Evolutionary conservation across 1,140 invertebrate genomes (phyloP).

Genomic region (Rhopalosiphum maidis): DNA sequence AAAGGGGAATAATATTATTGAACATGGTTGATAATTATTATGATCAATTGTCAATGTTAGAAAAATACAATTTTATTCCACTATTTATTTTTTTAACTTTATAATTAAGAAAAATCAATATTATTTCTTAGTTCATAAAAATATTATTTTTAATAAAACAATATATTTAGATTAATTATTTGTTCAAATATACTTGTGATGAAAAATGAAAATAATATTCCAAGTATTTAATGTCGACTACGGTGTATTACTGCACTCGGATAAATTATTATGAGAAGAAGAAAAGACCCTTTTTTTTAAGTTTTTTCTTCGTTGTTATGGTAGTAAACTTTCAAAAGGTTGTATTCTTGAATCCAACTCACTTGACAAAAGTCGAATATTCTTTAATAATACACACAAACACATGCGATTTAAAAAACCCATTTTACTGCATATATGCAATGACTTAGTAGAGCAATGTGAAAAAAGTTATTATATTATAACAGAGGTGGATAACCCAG

Average conservation of each 20-base stretch:
- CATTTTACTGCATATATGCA: not conserved
- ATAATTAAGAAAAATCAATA: not conserved
- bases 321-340: not conserved
- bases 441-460: not conserved
- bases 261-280: not conserved
- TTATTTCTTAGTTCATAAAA: not conserved
- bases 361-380: slow-evolving; percentile 17
- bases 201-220: not conserved
- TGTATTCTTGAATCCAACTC: not conserved
- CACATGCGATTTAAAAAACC: not conserved
- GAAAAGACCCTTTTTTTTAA: not conserved
- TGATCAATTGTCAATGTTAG: slow-evolving; percentile 12
- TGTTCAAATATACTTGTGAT: not conserved
- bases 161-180: not conserved
- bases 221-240: not conserved
- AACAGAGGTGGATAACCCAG: not conserved
- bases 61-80: not conserved
- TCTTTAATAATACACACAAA: slow-evolving; percentile 23
- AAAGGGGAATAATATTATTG: not conserved
- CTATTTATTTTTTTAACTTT: not conserved
- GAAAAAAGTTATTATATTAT: slow-evolving; percentile 34
- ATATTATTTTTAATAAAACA: not conserved
- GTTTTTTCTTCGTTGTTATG: not conserved
- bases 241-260: not conserved
- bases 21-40: slow-evolving; percentile 8